Evolutionary conservation across 2,797 vertebrate species (phyloP).

Genomic region (Channallabes apus): DNA sequence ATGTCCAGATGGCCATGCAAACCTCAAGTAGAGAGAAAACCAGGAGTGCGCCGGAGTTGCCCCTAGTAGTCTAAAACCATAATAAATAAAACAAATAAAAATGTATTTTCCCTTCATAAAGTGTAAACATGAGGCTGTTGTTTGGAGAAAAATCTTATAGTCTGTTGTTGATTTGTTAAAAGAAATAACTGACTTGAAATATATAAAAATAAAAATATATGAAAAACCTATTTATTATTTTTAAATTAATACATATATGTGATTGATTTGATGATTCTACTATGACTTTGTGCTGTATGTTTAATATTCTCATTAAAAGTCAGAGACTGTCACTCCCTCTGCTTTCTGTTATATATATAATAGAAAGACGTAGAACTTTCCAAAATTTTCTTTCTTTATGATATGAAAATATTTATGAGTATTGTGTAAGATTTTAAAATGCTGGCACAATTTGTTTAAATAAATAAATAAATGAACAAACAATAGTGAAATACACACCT

Average conservation of each 20-base stretch:
- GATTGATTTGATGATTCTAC: too few relatives aligned
- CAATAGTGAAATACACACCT: neutral
- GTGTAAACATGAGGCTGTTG: too few relatives aligned
- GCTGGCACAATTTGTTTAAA: neutral
- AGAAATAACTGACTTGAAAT: neutral
- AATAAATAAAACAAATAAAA: neutral
- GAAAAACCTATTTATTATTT: too few relatives aligned
- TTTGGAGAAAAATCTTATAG: neutral
- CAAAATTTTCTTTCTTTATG: neutral
- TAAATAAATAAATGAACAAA: neutral
- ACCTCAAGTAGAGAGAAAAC: neutral
- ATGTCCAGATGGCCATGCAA: neutral
- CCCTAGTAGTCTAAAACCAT: too few relatives aligned
- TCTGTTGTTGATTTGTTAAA: neutral
- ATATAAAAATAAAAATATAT: neutral
- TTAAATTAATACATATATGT: neutral
- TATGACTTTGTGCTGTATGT: neutral
- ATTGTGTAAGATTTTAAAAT: neutral
- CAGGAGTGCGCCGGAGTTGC: neutral
- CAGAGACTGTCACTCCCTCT: neutral
- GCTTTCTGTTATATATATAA: too few relatives aligned
- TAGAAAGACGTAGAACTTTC: too few relatives aligned
- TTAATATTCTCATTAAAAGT: neutral
- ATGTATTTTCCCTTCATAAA: neutral
- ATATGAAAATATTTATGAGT: neutral